Base-by-base conservation (phyloP, 2,797 vertebrate genomes). In the Sebastes vulpes region DNA sequence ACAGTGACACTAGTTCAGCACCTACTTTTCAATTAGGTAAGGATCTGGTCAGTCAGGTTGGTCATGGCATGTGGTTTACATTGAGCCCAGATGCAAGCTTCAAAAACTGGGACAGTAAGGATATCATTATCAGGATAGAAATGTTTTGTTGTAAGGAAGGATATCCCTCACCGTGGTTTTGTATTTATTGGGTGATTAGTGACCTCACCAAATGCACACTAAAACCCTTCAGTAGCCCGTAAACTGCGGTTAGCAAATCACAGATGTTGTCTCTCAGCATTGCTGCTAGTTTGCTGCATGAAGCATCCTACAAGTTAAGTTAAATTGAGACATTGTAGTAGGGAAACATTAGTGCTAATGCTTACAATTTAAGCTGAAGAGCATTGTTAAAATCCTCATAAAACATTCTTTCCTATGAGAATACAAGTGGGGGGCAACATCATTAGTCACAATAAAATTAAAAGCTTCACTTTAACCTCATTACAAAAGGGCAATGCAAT, bases 21-120 rank as follows among this genome's bases (percentile, higher is more conserved):
- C 52, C 25, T 46, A 12, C 20, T 69, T 72, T 77, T 72, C 21
- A 58, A 4, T 57, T 31, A 57, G 38, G 20, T 5, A 11, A 10
- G 21, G 21, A 64, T 73, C 28, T 75, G 63, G 54, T 83, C 57
- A 46, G 57, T 20, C 32, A 11, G 25, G 54, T 54, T 53, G 28
- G 66, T 54, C 29, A 5, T 25, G 35, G 38, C 9, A 63, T 60
- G 50, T 61, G 76, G 79, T 66, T 85, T 50, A 21, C 6, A 54
- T 66, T 20, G 28, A 73, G 32, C 5, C 12, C 42, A 61, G 12
- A 56, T 12, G 26, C 21, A 23, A n/a, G 20, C 10, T 29, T 58
- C 1, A 52, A 53, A 21, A 32, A 57, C 6, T 18, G 12, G 1
- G 5, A 35, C 10, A 4, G 20, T 38, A 9, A 6, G 31, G 6